phyloP scores from a whole-genome alignment of 2,888 invertebrate species.

The Drosophila kuntzei region DNA sequence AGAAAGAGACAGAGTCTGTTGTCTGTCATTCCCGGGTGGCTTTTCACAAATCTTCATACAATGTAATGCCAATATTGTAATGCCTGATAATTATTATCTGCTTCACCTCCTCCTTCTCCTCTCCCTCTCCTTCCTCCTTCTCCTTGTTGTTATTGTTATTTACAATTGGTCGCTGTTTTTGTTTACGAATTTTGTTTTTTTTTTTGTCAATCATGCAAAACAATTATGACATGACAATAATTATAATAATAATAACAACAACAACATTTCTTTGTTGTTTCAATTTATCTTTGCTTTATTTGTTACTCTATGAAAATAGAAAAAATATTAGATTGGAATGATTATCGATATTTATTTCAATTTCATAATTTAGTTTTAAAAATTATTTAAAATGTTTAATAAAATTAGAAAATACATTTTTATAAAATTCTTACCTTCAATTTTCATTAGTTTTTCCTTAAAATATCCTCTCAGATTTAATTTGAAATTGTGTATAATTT shows the following conservation, averaged over 20 bases:
- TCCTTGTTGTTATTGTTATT: conserved; percentile 15
- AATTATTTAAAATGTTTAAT: too few species aligned
- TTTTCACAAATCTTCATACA: conserved; percentile 4
- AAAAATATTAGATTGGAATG: too few species aligned
- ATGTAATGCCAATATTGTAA: conserved; percentile 6
- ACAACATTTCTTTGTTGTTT: background rate
- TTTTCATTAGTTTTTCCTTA: too few species aligned
- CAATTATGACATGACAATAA: conserved; percentile 24
- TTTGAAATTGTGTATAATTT: too few species aligned
- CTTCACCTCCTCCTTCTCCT: background rate
- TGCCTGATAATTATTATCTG: conserved; percentile 37
- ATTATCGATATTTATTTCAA: too few species aligned
- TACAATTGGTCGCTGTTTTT: conserved; percentile 20
- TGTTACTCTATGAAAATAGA: too few species aligned
- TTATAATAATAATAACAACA: conserved; percentile 2
- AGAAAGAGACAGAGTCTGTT: background rate
- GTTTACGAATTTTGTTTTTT: conserved; percentile 32
- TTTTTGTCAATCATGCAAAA: conserved; percentile 37
- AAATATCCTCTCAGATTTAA: too few species aligned
- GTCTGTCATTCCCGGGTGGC: background rate
- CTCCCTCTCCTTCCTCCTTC: background rate
- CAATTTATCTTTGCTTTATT: too few species aligned
- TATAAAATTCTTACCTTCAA: too few species aligned
- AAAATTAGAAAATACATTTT: too few species aligned
- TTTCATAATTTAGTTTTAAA: too few species aligned